phyloP scores from a whole-genome alignment of 1,140 invertebrate species.

The Capitella teleta region DNA sequence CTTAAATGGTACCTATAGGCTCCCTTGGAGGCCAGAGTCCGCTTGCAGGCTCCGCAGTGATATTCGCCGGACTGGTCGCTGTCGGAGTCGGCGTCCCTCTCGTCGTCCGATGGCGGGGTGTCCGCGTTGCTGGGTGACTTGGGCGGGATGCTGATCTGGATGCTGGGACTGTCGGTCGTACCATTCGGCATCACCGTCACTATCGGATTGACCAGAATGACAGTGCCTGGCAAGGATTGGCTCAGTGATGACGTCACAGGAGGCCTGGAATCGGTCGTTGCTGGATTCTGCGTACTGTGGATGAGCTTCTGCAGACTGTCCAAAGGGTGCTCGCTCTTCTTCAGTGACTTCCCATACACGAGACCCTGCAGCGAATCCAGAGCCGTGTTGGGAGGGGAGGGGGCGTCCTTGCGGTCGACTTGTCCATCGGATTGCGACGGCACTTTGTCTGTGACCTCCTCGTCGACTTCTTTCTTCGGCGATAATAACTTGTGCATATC shows the following conservation, averaged over 20 bases:
- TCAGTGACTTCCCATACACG: slow-evolving; percentile 7
- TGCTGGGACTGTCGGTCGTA: not conserved
- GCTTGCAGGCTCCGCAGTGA: slow-evolving; percentile 58
- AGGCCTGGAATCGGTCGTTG: not conserved
- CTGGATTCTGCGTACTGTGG: not conserved
- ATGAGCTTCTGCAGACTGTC: slow-evolving; percentile 14
- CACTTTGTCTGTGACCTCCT: slow-evolving; percentile 1
- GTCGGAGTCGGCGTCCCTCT: not conserved
- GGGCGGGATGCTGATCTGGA: slow-evolving; percentile 1
- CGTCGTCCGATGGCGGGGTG: not conserved
- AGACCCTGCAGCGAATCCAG: slow-evolving; percentile 12
- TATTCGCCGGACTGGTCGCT: not conserved
- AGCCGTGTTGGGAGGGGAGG: slow-evolving; percentile 3
- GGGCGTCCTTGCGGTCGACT: too few species aligned
- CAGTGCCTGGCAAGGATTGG: slow-evolving; percentile 5
- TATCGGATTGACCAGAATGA: slow-evolving; percentile 13
- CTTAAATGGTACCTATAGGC: slow-evolving; percentile 91
- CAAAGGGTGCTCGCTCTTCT: slow-evolving; percentile 10
- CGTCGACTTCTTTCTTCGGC: not conserved
- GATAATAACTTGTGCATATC: too few species aligned
- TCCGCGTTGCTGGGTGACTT: not conserved
- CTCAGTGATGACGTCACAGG: not conserved
- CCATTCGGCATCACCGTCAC: slow-evolving; percentile 8
- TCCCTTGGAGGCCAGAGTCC: slow-evolving; percentile 89
- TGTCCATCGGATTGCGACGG: not conserved